A percentile compares a stretch with the other conserved stretches of the same genome.
Evolutionary conservation across 2,888 invertebrate genomes (phyloP).

Genomic region (Pheosia gnoma): DNA sequence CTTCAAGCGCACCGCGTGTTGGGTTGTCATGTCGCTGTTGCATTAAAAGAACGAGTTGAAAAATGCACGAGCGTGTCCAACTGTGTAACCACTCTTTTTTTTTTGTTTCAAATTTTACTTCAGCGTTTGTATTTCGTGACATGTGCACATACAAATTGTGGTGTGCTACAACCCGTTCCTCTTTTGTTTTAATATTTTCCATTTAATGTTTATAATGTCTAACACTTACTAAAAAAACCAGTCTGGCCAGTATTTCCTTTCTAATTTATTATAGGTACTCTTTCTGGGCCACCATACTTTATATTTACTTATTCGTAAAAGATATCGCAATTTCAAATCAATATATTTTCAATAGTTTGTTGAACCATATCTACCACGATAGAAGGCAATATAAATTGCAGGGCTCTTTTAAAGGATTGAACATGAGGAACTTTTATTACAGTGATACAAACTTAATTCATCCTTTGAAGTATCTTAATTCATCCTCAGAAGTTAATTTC

Average conservation of each 20-base stretch:
- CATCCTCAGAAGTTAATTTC: conserved; percentile 39
- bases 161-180: conserved; percentile 3
- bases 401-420: conserved; percentile 17
- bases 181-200: neutral
- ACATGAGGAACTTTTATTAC: conserved; percentile 32
- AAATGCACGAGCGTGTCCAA: conserved; percentile 15
- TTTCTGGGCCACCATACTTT: no score
- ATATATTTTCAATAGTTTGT: no score
- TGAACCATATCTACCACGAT: neutral
- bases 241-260: no score
- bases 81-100: conserved; percentile 18
- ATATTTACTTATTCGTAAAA: no score
- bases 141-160: conserved; percentile 12
- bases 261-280: no score
- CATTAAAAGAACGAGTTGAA: conserved; percentile 28
- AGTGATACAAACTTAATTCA: conserved; percentile 37
- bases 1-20: conserved; percentile 29
- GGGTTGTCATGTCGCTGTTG: conserved; percentile 26
- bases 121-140: conserved; percentile 6
- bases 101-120: conserved; percentile 29
- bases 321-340: no score
- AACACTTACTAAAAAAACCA: no score
- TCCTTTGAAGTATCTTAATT: conserved; percentile 31
- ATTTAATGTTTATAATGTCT: neutral
- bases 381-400: neutral